Evolutionary conservation across 1,140 invertebrate species (phyloP).

Genomic region (Cydia pomonella): DNA sequence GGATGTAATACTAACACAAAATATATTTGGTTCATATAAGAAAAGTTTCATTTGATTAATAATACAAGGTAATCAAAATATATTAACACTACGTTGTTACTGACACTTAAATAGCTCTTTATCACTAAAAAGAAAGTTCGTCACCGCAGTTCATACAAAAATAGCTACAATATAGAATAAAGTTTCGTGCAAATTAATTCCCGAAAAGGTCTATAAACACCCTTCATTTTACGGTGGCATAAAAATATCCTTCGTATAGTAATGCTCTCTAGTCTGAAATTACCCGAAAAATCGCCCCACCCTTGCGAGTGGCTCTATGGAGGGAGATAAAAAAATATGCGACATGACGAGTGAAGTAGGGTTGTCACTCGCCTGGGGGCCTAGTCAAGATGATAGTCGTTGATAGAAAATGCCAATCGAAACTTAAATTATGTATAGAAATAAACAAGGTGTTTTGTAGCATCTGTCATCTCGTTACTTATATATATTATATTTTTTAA

Average conservation of each 20-base stretch:
- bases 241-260: conserved; percentile 52
- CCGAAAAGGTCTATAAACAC: conserved; percentile 1
- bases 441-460: too few species aligned
- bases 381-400: too few species aligned
- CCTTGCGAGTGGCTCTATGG: conserved; percentile 49
- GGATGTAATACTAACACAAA: too few species aligned
- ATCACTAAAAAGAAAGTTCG: background rate
- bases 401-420: too few species aligned
- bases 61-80: too few species aligned
- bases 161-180: background rate
- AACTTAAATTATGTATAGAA: too few species aligned
- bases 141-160: background rate
- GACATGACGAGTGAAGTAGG: conserved; percentile 45
- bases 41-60: too few species aligned
- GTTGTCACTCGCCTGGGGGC: too few species aligned
- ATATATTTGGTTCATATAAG: too few species aligned
- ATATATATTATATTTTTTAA: too few species aligned
- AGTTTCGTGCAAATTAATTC: conserved; percentile 19
- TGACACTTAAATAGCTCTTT: background rate
- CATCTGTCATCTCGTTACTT: too few species aligned
- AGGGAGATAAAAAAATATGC: conserved; percentile 62
- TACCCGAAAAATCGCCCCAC: conserved; percentile 58
- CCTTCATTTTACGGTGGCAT: conserved; percentile 34
- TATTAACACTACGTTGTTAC: too few species aligned
- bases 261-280: conserved; percentile 53